These are phyloP conservation scores for Etheostoma perlongum DNA, from an alignment of 2,797 vertebrate genomes.

Conservation along the genomic window DNA sequence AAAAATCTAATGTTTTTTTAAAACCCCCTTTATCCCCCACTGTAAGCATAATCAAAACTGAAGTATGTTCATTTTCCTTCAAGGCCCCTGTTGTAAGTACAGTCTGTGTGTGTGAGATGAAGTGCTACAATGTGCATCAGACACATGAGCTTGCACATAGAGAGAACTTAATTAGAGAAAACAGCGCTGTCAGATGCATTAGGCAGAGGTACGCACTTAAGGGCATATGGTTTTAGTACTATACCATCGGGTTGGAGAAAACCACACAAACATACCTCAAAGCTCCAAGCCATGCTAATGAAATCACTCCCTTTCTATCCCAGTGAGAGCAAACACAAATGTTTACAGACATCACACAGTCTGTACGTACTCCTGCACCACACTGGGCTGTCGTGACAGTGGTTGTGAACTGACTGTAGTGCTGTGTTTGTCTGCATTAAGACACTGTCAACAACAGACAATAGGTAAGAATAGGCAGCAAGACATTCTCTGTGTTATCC, in stretches of 20 bases:
- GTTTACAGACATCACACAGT: constrained; percentile 82
- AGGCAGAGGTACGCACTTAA: constrained; percentile 85
- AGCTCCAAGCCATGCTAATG: constrained; percentile 85
- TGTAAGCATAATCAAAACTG: constrained; percentile 71
- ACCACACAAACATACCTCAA: constrained; percentile 85
- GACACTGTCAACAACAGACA: constrained; percentile 43
- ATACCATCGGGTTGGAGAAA: constrained; percentile 81
- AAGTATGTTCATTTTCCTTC: constrained; percentile 77
- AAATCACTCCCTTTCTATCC: constrained; percentile 84
- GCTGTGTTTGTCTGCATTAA: constrained; percentile 42
- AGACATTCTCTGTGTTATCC: constrained; percentile 1
- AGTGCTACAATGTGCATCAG: constrained; percentile 80
- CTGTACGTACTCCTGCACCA: constrained; percentile 69
- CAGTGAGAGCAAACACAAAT: constrained; percentile 82
- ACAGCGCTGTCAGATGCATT: constrained; percentile 89
- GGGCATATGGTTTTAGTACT: constrained; percentile 88
- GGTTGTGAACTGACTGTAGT: constrained; percentile 35
- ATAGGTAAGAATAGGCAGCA: constrained; percentile 27
- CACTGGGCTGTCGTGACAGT: constrained; percentile 69
- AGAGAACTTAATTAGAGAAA: constrained; percentile 89
- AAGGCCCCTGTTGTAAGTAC: constrained; percentile 71
- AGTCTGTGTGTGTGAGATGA: constrained; percentile 56
- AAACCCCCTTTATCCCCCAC: constrained; percentile 53
- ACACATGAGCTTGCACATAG: constrained; percentile 76
- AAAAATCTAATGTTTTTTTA: constrained; percentile 46